phyloP scores from a whole-genome alignment of 2,113 vertebrate species.

The Sarotherodon lohbergeri region DNA sequence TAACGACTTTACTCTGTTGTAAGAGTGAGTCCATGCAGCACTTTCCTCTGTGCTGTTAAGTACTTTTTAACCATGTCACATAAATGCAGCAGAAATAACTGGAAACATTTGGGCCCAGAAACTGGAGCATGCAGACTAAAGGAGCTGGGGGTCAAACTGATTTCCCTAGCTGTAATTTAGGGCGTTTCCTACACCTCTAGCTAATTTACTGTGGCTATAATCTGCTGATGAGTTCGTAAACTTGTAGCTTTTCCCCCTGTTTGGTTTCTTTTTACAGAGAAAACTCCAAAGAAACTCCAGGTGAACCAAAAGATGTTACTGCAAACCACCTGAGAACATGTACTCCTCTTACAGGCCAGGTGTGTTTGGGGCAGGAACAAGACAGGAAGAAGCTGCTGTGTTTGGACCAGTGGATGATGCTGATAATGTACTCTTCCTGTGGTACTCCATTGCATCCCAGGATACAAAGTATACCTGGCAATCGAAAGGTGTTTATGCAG shows the following conservation, averaged over 20 bases:
- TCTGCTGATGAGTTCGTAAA: neutral
- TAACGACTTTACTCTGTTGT: neutral
- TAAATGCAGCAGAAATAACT: neutral
- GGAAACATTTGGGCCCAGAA: neutral
- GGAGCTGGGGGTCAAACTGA: neutral
- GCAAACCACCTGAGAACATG: neutral
- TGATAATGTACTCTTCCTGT: neutral
- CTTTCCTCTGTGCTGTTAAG: neutral
- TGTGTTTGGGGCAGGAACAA: rapidly evolving
- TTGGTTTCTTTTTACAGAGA: neutral
- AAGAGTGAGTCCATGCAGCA: neutral
- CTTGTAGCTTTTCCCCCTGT: rapidly evolving
- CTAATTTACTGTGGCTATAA: neutral
- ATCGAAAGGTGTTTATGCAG: neutral
- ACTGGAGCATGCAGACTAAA: neutral
- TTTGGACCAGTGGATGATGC: rapidly evolving
- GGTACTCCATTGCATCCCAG: rapidly evolving
- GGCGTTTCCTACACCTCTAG: neutral
- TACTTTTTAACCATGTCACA: neutral
- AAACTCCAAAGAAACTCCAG: neutral
- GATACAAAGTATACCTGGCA: rapidly evolving
- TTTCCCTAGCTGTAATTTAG: neutral
- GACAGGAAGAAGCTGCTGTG: neutral
- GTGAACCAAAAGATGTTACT: neutral
- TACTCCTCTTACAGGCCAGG: neutral